These are phyloP conservation scores for Cossypha niveicapilla DNA, from an alignment of 2,797 vertebrate species.

Conservation along the genomic window DNA sequence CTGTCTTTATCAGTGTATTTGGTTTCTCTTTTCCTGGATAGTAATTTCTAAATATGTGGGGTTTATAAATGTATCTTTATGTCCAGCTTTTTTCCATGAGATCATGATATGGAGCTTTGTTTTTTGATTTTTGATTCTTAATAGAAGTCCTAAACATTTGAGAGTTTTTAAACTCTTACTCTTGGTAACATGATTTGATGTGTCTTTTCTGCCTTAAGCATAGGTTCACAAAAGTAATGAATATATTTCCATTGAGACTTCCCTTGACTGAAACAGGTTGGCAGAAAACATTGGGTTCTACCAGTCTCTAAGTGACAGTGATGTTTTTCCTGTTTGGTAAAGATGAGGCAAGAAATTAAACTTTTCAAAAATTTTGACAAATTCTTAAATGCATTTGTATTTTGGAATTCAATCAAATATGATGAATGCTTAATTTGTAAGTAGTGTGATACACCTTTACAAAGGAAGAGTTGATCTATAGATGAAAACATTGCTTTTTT, in stretches of 20 bases:
- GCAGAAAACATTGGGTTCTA: not conserved
- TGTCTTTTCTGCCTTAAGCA: not conserved
- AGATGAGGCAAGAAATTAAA: not conserved
- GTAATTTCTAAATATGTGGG: constrained; percentile 2
- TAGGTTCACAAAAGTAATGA: not conserved
- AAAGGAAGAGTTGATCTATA: not conserved
- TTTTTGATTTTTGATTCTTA: constrained; percentile 11
- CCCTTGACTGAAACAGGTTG: not conserved
- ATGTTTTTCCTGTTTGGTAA: not conserved
- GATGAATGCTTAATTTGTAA: not conserved
- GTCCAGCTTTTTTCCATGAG: not conserved
- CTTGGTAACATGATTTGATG: not conserved
- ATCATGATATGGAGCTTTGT: not conserved
- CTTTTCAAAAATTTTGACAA: not conserved
- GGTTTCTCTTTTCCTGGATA: constrained; percentile 37
- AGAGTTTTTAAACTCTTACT: not conserved
- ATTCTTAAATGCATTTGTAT: not conserved
- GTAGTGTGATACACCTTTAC: not conserved
- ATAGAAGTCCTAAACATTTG: not conserved
- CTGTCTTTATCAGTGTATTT: constrained; percentile 33
- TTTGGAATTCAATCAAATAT: not conserved
- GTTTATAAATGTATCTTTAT: constrained; percentile 34
- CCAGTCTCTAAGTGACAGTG: not conserved
- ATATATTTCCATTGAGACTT: not conserved
- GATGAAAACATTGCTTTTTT: not conserved